Evolutionary conservation across 2,797 vertebrate genomes (phyloP), one percentile per base, ranked within the genome.

Genomic region (Synaphobranchus kaupii): DNA sequence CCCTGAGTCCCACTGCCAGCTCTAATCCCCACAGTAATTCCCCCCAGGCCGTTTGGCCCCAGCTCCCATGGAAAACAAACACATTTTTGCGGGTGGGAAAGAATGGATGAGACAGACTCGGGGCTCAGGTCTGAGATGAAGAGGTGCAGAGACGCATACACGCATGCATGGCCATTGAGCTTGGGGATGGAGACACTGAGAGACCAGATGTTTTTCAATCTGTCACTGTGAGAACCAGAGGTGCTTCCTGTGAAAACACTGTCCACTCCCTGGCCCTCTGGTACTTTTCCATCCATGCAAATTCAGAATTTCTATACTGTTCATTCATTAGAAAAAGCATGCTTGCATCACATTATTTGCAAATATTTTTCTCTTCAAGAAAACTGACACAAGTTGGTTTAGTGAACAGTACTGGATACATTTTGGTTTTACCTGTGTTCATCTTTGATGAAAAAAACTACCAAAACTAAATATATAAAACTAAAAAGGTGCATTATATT

Each of bases 191-290:
- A 86, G 84, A 60, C 88, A 89, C 88, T 91, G 90, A 90, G 92
- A 92, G 89, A 86, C 80, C 90, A 90, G 90, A 90, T 90, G 90
- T 92, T 93, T 91, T 91, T 89, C 91, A 94, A 93, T 93, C 92
- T 92, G 92, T 94, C 90, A 90, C 90, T 91, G 91, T 91, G 90
- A 84, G 68, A 68, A 85, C 86, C 91, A 89, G 89, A 92, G 92
- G 92, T 93, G 89, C 28, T 56, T 47, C 92, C 91, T 95, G 92
- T 94, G 91, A 93, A 95, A 95, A 95, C 95, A 94, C 87, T 93
- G 94, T 95, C 93, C 91, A 92, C 89, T 63, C 80, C 88, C 85
- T 87, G 86, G 60, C 83, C 71, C 90, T 34, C 93, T 92, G 92
- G 94, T 95, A 93, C 88, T 95, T 96, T 95, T 95, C 95, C 95